Base-by-base conservation (phyloP, 2,888 invertebrate genomes). In the Yponomeuta malinellus region DNA sequence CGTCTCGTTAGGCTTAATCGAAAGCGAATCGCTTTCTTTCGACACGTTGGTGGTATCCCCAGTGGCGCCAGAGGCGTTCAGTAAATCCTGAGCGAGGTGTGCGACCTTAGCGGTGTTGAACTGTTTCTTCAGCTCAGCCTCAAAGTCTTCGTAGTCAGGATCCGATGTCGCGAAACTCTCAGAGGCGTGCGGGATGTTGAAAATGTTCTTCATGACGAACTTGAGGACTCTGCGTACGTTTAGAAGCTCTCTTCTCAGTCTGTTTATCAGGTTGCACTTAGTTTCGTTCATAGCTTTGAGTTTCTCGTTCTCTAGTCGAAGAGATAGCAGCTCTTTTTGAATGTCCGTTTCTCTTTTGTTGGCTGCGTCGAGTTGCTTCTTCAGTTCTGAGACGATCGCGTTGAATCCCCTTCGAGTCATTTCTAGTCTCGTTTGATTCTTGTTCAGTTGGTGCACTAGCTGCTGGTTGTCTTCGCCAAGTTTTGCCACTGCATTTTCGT, bases 251-350 rank as follows among this genome's bases (percentile, higher is more conserved):
- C 82, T 87, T 73, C 82, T 84, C 31, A 89, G 75, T 76, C 80
- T 88, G n/a, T 73, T 74, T 1, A 87, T 73, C 68, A 87, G 74
- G 75, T 81, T 85, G 12, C 81, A 77, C 78, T 87, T 89, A 1
- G 83, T 84, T 6, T 82, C 80, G 23, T 89, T 74, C n/a, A 84
- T 71, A 29, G 81, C 77, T 72, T 78, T 84, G 29, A 90, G 75
- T 77, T 89, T 90, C 73, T 89, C 87, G 70, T 88, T 89, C 71
- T 90, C 90, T 63, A 90, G 74, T 73, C 83, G 84, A 70, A 88
- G 73, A 10, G 74, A 72, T 68, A 87, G 71, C 75, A 81, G 83
- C 63, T 78, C 81, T 5, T 79, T 77, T 71, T 82, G 83, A 64
- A 76, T 77, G 63, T 85, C 84, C 31, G 81, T 69, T 73, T 90